Evolutionary conservation across 2,888 invertebrate species (phyloP).

Genomic region (Perizoma flavofasciatum): DNA sequence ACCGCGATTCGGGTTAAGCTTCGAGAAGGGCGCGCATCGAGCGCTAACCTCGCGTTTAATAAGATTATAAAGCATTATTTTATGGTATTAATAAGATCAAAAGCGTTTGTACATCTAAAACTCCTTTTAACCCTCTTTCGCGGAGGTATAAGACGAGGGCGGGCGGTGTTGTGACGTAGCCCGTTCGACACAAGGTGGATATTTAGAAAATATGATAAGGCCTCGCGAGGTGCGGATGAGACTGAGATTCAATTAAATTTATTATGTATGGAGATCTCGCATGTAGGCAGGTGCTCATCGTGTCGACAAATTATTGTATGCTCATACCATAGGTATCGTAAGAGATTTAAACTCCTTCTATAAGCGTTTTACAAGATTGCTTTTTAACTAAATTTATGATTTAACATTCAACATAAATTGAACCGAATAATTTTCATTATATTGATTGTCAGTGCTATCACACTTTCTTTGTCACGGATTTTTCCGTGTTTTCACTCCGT

Average conservation of each 20-base stretch:
- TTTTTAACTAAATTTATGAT: slow-evolving; percentile 26
- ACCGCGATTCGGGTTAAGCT: slow-evolving; percentile 54
- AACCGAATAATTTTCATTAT: neutral
- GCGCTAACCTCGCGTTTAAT: slow-evolving; percentile 89
- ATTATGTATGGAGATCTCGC: slow-evolving; percentile 82
- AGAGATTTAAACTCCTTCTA: slow-evolving; percentile 53
- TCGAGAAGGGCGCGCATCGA: slow-evolving; percentile 69
- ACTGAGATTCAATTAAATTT: slow-evolving; percentile 82
- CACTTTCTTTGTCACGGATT: too few relatives aligned
- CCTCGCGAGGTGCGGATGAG: slow-evolving; percentile 73
- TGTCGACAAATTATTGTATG: slow-evolving; percentile 68
- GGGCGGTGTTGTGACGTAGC: slow-evolving; percentile 58
- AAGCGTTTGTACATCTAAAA: slow-evolving; percentile 86
- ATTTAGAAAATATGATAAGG: slow-evolving; percentile 81
- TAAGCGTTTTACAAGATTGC: slow-evolving; percentile 35
- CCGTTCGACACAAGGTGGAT: slow-evolving; percentile 72
- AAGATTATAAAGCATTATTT: slow-evolving; percentile 90
- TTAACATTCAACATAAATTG: slow-evolving; percentile 1
- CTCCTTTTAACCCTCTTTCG: slow-evolving; percentile 84
- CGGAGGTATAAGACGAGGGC: slow-evolving; percentile 79
- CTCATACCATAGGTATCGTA: slow-evolving; percentile 39
- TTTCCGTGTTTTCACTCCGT: too few relatives aligned
- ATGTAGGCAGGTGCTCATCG: slow-evolving; percentile 75
- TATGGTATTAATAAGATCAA: slow-evolving; percentile 90
- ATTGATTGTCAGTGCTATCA: too few relatives aligned